Evolutionary conservation across 2,888 invertebrate genomes (phyloP), one percentile per base, ranked within the genome.

Genomic region (Lottia gigantea): DNA sequence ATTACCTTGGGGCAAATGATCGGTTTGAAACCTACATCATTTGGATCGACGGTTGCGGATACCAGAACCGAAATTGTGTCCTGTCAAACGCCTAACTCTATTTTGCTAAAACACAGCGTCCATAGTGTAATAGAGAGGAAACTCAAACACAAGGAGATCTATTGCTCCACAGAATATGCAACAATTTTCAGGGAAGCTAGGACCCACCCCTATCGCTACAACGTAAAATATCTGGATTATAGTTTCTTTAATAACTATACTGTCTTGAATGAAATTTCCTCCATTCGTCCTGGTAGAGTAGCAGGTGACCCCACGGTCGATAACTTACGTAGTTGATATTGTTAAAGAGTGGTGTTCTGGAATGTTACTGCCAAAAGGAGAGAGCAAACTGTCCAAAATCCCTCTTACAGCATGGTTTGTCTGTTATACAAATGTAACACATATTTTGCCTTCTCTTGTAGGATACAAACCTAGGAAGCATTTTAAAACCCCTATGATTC

Each of bases 21-120:
- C 1, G 31, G 3, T 25, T 25, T 62, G 61, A 70, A 25, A 64
- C 70, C 25, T 19, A 67, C n/a, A 63, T 72, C n/a, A 64, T 76
- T 11, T 76, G 62, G 65, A 64, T 68, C 23, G 72, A 76, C 65
- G 72, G 76, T 6, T 76, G 74, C 49, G 46, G 68, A 23, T 72
- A 74, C 40, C 73, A 73, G 61, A 71, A 73, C 40, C 1, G 64
- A 61, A 76, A 70, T 63, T 46, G 46, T 16, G 67, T 69, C 12
- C 64, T 72, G 16, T 62, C 76, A 46, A 76, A 74, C 64, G 64
- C 68, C 19, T 25, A 72, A 16, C 67, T 67, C n/a, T 64, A 46
- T 19, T 66, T 68, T 14, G 66, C 69, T 11, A 61, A 67, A 11
- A 19, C 62, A 75, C 55, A 73, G 72, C 67, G 68, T 75, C 25